Evolutionary conservation across 2,888 invertebrate genomes (phyloP), one percentile per base, ranked within the genome.

Genomic region (Gisinianus flammeolus): DNA sequence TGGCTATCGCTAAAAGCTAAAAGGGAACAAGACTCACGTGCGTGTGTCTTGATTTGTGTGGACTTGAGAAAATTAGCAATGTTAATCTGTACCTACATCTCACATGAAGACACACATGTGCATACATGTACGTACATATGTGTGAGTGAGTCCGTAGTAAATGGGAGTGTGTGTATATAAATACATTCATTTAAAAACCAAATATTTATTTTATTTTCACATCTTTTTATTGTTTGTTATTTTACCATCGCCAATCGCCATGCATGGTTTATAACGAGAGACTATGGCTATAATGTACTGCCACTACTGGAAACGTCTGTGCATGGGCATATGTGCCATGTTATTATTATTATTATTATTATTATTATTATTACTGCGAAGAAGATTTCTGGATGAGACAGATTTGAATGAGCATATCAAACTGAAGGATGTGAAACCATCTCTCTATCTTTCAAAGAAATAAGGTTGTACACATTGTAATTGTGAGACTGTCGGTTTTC

Each of bases 11-110:
- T 44, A 44, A 44, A 44, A 44, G 44, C 16, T 67, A 69, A 69
- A 44, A 44, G 44, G 44, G 52, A 69, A 44, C 44, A 44, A n/a
- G 69, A 19, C 22, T 69, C 69, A 69, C 69, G 44, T 69, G 69
- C 44, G 24, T 26, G 19, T 26, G 26, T 26, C 62, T 62, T 44
- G 44, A 6, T 16, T 12, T 44, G 44, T 16, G 44, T 44, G 35
- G 5, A 52, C 52, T 5, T 58, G n/a, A 58, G 22, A 62, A 62
- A 26, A 62, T 22, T 26, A 62, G 62, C 62, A 62, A 62, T 26
- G 12, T 44, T 44, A 62, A 26, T 62, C 10, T 62, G 62, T 26
- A 16, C 62, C 16, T 22, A 62, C 24, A n/a, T n/a, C 1, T 62
- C 12, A 26, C 22, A 62, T 62, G 62, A 19, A 52, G n/a, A n/a